Percentiles rank a stretch among this genome's conserved stretches.
These are phyloP conservation scores for Synchiropus splendidus DNA, from an alignment of 2,113 vertebrate species.

Conservation along the genomic window DNA sequence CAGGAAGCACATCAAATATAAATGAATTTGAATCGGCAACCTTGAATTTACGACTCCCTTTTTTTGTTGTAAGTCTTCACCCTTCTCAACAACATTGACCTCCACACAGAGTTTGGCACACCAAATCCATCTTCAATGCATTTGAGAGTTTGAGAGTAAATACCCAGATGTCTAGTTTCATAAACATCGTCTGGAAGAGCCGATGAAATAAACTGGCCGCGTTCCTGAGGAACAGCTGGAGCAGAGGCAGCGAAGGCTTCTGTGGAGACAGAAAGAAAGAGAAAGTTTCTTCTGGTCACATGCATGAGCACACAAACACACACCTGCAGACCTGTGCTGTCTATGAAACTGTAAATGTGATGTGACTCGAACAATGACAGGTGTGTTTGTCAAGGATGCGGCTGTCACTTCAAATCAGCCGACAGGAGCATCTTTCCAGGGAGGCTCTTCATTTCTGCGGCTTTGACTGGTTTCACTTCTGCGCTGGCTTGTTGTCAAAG, in stretches of 20 bases:
- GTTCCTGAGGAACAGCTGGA: constrained; percentile 51
- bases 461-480: constrained; percentile 41
- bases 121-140: constrained; percentile 45
- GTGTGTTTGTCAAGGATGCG: constrained; percentile 68
- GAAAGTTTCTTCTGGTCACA: constrained; percentile 36
- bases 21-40: no score
- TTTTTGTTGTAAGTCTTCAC: no score
- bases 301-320: constrained; percentile 18
- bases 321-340: constrained; percentile 30
- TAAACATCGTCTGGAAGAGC: constrained; percentile 43
- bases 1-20: no score
- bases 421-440: constrained; percentile 43
- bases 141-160: constrained; percentile 51
- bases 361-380: constrained; percentile 67
- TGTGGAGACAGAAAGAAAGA: neutral
- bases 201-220: constrained; percentile 37
- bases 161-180: constrained; percentile 55
- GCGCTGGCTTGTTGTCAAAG: constrained; percentile 45
- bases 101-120: constrained; percentile 37
- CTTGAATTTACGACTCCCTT: no score
- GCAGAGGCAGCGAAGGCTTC: constrained; percentile 10
- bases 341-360: constrained; percentile 56
- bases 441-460: constrained; percentile 51
- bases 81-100: no score
- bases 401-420: constrained; percentile 63